Base-by-base conservation (phyloP, 64 coral and sea anemone species). In the Platygyra sinensis region DNA sequence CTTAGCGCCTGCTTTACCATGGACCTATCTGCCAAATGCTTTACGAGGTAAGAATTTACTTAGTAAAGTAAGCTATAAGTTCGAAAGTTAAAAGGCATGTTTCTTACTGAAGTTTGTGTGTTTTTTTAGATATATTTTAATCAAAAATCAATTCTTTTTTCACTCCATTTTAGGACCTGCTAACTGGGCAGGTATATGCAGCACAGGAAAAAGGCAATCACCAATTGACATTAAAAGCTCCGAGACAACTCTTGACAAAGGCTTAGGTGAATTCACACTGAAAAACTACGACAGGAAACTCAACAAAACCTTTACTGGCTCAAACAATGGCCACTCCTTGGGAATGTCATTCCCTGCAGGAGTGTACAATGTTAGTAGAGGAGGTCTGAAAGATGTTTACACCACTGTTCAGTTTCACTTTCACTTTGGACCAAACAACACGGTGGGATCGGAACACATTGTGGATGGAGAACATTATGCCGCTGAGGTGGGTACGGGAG, bases 401-500 rank as follows among this genome's bases (percentile, higher is more conserved):
- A 84, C 38, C 7, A 46, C 42, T 5, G 42, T 46, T 46, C 42
- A 46, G 42, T 46, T 46, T 46, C 42, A 46, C 42, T 46, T 74
- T 72, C 10, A 6, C 39, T 7, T 52, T 60, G 72, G 89, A 52
- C 8, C 46, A 57, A 10, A 0, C 13, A 20, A 83, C 27, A 20
- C 2, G 0, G n/a, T 42, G 39, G 89, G 89, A 62, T 91, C 89
- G 24, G 89, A 91, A 54, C 89, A 91, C 36, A 75, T 8, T 2
- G 59, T 91, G 3, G 39, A 85, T 38, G 80, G 55, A 60, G 76
- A 36, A 13, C 8, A 27, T n/a, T 91, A 63, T 46, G 32, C 89
- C 5, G 42, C 42, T 46, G 42, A 46, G 42, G 42, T 46, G 42
- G 6, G 42, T 46, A 8, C 42, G 42, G 5, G 89, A 46, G 39